Conservation (phyloP, 2,888 invertebrate species). For the Drosophila mettleri region DNA sequence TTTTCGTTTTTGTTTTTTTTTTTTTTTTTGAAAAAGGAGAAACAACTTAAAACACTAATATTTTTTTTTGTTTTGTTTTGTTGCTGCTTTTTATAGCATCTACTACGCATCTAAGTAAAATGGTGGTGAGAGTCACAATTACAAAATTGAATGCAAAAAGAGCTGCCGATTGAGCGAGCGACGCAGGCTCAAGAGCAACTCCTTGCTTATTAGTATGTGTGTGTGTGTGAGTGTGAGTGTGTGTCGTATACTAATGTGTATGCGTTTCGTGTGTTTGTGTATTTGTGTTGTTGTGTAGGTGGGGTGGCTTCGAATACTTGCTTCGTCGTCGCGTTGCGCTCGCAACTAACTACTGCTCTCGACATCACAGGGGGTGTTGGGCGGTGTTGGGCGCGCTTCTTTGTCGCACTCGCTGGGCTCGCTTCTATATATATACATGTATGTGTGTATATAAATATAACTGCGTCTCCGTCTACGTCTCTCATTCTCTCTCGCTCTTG, state of each 20-base stretch:
- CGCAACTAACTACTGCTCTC: conserved; percentile 77
- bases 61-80: conserved; percentile 48
- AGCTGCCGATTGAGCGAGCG: conserved; percentile 29
- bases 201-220: conserved; percentile 52
- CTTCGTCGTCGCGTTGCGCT: conserved; percentile 75
- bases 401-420: conserved; percentile 57
- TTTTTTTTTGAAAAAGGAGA: conserved; percentile 73
- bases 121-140: conserved; percentile 81
- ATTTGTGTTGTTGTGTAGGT: conserved; percentile 69
- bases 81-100: conserved; percentile 59
- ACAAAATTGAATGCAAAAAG: conserved; percentile 63
- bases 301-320: conserved; percentile 81
- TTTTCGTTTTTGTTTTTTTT: conserved; percentile 45
- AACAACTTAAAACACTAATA: conserved; percentile 77
- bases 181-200: conserved; percentile 29
- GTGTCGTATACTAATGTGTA: conserved; percentile 42
- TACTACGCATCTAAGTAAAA: conserved; percentile 81
- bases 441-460: conserved; percentile 22
- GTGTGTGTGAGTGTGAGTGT: conserved; percentile 61
- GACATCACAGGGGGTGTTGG: conserved; percentile 76
- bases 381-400: conserved; percentile 58
- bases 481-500: conserved; percentile 41
- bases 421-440: conserved; percentile 23
- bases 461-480: conserved; percentile 30
- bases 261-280: conserved; percentile 44